A percentile compares a stretch with the other conserved stretches of the same genome.
Conservation (phyloP, 1,140 invertebrate genomes). For the Brachionus sp. region DNA sequence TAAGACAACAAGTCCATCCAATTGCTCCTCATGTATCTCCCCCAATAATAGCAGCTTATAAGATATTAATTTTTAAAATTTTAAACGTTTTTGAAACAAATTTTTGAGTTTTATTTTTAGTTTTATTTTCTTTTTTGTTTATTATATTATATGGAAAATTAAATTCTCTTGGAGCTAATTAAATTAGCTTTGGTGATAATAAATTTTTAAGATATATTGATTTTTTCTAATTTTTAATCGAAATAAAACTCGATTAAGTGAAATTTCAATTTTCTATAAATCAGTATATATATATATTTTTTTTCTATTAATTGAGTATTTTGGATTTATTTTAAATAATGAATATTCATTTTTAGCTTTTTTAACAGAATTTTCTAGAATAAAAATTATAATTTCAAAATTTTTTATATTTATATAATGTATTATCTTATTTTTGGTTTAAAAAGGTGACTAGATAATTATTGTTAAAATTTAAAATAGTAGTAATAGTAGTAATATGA, state of each 20-base stretch:
- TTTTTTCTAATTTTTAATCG: background rate
- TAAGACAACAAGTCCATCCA: background rate
- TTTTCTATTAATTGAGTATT: too few relatives aligned
- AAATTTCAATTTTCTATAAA: background rate
- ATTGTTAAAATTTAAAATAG: too few relatives aligned
- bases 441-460: background rate
- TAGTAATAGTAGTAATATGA: too few relatives aligned
- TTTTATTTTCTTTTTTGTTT: background rate
- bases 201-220: background rate
- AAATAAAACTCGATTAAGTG: constrained; percentile 14
- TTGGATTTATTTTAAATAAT: too few relatives aligned
- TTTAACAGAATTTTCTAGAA: background rate
- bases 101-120: background rate
- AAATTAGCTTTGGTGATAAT: constrained; percentile 4
- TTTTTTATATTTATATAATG: background rate
- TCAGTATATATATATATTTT: background rate
- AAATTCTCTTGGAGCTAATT: background rate
- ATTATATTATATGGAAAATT: background rate
- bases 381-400: background rate
- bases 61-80: background rate
- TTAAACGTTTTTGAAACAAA: background rate
- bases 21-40: background rate
- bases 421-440: background rate
- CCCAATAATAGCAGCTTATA: background rate
- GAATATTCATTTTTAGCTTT: background rate